Conservation (phyloP, 2,888 invertebrate genomes). For the Tyria jacobaeae region DNA sequence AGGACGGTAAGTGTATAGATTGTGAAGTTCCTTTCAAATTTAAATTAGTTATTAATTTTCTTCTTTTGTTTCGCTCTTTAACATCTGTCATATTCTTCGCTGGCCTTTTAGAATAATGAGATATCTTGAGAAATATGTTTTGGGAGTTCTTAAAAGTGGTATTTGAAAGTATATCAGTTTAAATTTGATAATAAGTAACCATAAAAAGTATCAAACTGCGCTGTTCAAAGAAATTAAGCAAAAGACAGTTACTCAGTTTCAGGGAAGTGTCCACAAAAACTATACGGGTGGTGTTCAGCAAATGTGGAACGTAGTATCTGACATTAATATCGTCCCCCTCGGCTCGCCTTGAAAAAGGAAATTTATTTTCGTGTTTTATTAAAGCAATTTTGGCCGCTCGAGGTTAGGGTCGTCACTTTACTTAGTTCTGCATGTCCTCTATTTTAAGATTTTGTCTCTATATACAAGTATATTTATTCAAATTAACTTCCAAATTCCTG, state of each 20-base stretch:
- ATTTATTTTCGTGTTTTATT: constrained; percentile 76
- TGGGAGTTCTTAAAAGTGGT: too few species aligned
- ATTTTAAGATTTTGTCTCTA: constrained; percentile 4
- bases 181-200: too few species aligned
- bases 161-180: too few species aligned
- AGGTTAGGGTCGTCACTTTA: constrained; percentile 54
- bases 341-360: constrained; percentile 59
- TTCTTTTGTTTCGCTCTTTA: too few species aligned
- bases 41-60: too few species aligned
- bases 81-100: background rate
- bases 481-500: too few species aligned
- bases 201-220: too few species aligned
- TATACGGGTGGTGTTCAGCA: constrained; percentile 35
- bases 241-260: constrained; percentile 29
- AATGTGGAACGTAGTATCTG: constrained; percentile 42
- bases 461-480: background rate
- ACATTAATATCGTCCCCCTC: constrained; percentile 59
- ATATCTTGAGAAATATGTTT: constrained; percentile 17
- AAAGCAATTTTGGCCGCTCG: constrained; percentile 64
- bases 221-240: constrained; percentile 28
- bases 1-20: too few species aligned
- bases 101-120: background rate
- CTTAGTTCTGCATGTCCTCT: constrained; percentile 20
- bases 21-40: too few species aligned
- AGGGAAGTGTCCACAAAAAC: constrained; percentile 40